Base-by-base conservation (phyloP, 2,113 vertebrate genomes). In the Trinectes maculatus region DNA sequence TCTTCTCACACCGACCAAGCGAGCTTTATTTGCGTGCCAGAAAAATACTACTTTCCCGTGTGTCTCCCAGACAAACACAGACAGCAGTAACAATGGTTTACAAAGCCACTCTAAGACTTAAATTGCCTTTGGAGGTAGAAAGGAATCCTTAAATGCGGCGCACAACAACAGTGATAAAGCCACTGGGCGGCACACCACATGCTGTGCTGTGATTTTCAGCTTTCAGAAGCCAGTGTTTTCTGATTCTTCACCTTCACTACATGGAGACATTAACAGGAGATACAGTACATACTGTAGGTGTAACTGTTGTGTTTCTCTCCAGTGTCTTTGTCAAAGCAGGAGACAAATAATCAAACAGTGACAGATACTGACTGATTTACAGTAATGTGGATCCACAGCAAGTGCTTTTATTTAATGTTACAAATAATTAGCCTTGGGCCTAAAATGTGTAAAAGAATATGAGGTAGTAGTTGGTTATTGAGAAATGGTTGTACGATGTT, bases 1-100 rank as follows among this genome's bases (percentile, higher is more conserved):
- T 52, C 4, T 57, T 68, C 49, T 33, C 13, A 15, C 48, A 48
- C 57, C 36, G 59, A 54, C 69, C 44, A 58, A 42, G 53, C 18
- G 57, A 42, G 53, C 18, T 77, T 72, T 34, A 52, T 57, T 34
- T 21, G 28, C 31, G 4, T 3, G 3, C 15, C 19, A 61, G 52
- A 62, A 62, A 71, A 77, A 79, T 21, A 36, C 25, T 2, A 13
- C 39, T 83, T 82, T 42, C 36, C 56, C 58, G 59, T 59, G 51
- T 74, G 54, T 59, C 53, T 31, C 59, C 65, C 46, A 64, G 76
- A 62, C 51, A 71, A 87, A 63, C 57, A 61, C 24, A 69, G 39
- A 81, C 60, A 55, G 71, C 47, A 31, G 21, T 22, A 74, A 83
- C 66, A 66, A 43, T 53, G 64, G 7, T 70, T 74, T 62, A 46